Evolutionary conservation across 2,888 invertebrate species (phyloP).

Genomic region (Cinara cedri): DNA sequence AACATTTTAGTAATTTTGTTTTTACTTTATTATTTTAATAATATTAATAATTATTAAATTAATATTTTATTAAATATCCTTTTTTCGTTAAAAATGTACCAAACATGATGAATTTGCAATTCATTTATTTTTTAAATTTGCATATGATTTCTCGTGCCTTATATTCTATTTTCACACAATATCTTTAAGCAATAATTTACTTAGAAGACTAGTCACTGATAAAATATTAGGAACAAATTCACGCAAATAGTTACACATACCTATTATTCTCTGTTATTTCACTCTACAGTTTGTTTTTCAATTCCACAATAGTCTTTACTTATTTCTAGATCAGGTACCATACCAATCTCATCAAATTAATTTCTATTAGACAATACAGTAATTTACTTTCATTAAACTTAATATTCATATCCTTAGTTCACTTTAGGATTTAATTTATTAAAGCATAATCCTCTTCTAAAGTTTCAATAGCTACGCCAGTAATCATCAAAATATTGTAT

Average conservation of each 20-base stretch:
- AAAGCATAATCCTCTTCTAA: not conserved
- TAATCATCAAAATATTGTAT: not conserved
- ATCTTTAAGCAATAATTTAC: too few relatives aligned
- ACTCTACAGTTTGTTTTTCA: too few relatives aligned
- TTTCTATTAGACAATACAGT: slow-evolving; percentile 52
- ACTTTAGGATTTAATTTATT: not conserved
- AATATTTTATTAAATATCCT: too few relatives aligned
- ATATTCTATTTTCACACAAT: slow-evolving; percentile 38
- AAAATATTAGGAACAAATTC: slow-evolving; percentile 21
- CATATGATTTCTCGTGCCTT: slow-evolving; percentile 41
- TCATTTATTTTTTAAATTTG: slow-evolving; percentile 55
- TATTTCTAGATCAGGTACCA: slow-evolving; percentile 23
- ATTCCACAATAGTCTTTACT: slow-evolving; percentile 25
- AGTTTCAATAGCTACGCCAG: not conserved
- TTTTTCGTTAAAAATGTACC: slow-evolving; percentile 57
- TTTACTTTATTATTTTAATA: too few relatives aligned
- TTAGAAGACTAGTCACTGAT: too few relatives aligned
- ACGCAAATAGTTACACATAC: too few relatives aligned
- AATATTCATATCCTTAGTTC: slow-evolving; percentile 52
- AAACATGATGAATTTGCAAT: slow-evolving; percentile 57
- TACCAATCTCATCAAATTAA: slow-evolving; percentile 41
- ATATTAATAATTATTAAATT: too few relatives aligned
- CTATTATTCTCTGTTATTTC: too few relatives aligned
- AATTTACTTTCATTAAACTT: slow-evolving; percentile 58
- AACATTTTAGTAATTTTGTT: too few relatives aligned